phyloP scores from a whole-genome alignment of 1,140 invertebrate species.

The Tetramorium alpestre region DNA sequence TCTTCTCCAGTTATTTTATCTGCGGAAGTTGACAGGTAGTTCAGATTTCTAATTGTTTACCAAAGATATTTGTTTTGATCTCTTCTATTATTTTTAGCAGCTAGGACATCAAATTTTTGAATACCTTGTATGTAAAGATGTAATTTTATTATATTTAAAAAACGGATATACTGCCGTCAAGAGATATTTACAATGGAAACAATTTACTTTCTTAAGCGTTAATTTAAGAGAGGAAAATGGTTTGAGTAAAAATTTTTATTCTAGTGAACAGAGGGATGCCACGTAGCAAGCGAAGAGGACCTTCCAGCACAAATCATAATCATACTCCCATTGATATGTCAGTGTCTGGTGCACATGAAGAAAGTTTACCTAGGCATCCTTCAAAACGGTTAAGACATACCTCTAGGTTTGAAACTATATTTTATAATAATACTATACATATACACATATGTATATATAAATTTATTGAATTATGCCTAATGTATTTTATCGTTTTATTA shows the following conservation, averaged over 20 bases:
- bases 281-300: constrained; percentile 85
- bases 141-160: neutral
- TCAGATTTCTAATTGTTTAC: too few species aligned
- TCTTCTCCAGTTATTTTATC: too few species aligned
- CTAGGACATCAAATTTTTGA: too few species aligned
- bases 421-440: neutral
- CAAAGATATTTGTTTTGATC: too few species aligned
- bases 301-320: constrained; percentile 84
- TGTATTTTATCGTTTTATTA: neutral
- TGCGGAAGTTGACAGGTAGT: too few species aligned
- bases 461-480: neutral
- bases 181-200: neutral
- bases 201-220: neutral
- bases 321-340: constrained; percentile 82
- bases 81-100: too few species aligned
- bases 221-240: neutral
- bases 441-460: neutral
- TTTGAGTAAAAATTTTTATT: constrained; percentile 44
- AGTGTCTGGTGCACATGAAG: constrained; percentile 82
- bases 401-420: constrained; percentile 64
- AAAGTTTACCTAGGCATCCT: constrained; percentile 82
- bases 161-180: neutral
- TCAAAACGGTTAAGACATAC: constrained; percentile 83
- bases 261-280: constrained; percentile 83
- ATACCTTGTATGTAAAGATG: too few species aligned